Evolutionary conservation across 2,797 vertebrate species (phyloP).

Genomic region (Streptopelia turtur): DNA sequence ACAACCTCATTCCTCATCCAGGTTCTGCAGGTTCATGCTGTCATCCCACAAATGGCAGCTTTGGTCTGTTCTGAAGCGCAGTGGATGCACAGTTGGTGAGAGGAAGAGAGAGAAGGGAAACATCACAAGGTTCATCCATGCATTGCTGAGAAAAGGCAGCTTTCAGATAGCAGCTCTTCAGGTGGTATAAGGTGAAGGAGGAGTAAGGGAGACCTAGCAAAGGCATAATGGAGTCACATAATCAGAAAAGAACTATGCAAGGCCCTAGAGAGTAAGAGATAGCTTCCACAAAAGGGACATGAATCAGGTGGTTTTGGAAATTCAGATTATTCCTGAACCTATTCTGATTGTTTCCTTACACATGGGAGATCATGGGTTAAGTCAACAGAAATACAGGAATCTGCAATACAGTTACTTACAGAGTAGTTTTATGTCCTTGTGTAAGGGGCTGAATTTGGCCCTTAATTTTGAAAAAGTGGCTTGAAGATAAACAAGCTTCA

Average conservation of each 20-base stretch:
- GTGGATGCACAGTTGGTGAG: neutral
- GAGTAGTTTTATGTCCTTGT: neutral
- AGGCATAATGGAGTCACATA: fast-evolving
- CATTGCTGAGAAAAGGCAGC: neutral
- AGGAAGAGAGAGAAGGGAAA: neutral
- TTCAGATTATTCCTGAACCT: neutral
- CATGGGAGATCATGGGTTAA: neutral
- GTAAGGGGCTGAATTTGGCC: neutral
- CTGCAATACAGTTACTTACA: neutral
- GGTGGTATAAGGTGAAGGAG: neutral
- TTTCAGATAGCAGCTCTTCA: neutral
- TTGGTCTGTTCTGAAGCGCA: fast-evolving
- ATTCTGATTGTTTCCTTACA: neutral
- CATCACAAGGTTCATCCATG: fast-evolving
- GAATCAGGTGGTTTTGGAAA: neutral
- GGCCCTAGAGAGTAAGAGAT: neutral
- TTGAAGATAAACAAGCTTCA: constrained; percentile 8
- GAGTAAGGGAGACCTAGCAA: neutral
- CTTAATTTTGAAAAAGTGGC: neutral
- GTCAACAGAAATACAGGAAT: neutral
- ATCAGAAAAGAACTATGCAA: neutral
- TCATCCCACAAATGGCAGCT: neutral
- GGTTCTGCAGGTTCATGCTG: neutral
- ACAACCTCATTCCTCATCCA: neutral
- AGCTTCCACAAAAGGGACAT: neutral